Evolutionary conservation across 2,797 vertebrate genomes (phyloP), one percentile per base, ranked within the genome.

Genomic region (Okamejei kenojei): DNA sequence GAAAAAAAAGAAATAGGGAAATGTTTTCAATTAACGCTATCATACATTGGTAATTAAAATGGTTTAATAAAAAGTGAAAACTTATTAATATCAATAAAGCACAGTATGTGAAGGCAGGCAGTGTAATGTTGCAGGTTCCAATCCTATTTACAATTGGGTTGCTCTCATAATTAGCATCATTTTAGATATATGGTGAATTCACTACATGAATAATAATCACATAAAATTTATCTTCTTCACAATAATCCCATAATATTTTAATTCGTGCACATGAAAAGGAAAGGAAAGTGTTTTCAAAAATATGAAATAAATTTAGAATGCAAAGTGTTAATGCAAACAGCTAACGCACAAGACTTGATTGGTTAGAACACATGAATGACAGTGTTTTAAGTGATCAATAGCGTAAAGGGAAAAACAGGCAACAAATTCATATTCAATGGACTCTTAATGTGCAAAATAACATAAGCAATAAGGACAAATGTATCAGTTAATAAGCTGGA

Each of bases 401-500:
- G 71, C 68, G 26, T 17, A 76, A 92, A 54, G 71, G 71, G 35
- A 15, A 54, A 71, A 76, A 45, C 74, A 92, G 73, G 38, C 68
- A 92, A 76, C 90, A 73, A 92, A 15, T 76, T 92, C 29, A 92
- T 38, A 76, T 76, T 76, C 88, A 90, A 61, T 23, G 19, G 84
- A 76, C 71, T 54, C 71, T 71, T 45, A 91, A 15, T 6, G 58
- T 74, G 71, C 90, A 92, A 76, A 23, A 38, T 1, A 45, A 58
- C 26, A 92, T 7, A 74, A 74, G 26, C 32, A 26, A 35, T 21
- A n/a, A 26, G 5, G 71, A 29, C 38, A 94, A 93, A 94, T 82
- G 84, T 94, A 95, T 94, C 95, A 94, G 94, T 95, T 95, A 96
- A 95, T 94, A 94, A 94, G 94, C 68, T 93, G 94, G 94, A 94